phyloP scores from a whole-genome alignment of 1,140 invertebrate genomes.

The Macrotrachela quadricornifera region DNA sequence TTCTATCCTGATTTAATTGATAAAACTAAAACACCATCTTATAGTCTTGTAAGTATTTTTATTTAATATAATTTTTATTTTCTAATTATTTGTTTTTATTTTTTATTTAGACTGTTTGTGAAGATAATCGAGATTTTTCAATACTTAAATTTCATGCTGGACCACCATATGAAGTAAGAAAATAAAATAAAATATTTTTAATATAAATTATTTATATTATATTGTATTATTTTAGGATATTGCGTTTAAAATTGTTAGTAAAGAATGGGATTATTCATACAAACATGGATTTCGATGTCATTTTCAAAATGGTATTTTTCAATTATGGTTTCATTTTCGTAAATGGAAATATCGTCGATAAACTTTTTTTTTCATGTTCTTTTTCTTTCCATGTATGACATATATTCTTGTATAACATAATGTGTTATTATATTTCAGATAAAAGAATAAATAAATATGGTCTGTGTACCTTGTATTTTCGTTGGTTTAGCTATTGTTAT shows the following conservation, averaged over 20 bases:
- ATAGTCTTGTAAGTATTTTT: conserved; percentile 42
- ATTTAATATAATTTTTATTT: not conserved
- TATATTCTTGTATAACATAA: too few species aligned
- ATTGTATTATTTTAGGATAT: conserved; percentile 50
- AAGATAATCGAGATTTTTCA: conserved; percentile 80
- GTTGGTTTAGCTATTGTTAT: too few species aligned
- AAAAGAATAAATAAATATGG: too few species aligned
- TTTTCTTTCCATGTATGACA: too few species aligned
- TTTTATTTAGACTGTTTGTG: conserved; percentile 52
- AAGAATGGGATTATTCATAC: conserved; percentile 98
- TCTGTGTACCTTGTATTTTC: too few species aligned
- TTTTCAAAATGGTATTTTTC: conserved; percentile 97
- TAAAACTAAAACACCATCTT: conserved; percentile 73
- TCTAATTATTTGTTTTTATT: not conserved
- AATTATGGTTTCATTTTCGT: conserved; percentile 98
- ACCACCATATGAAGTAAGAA: conserved; percentile 65
- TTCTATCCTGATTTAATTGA: conserved; percentile 98
- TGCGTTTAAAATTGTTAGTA: conserved; percentile 94
- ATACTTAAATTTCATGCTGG: conserved; percentile 81
- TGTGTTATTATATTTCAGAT: too few species aligned
- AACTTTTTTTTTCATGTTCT: conserved; percentile 10
- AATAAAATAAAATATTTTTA: too few species aligned
- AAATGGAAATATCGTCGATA: conserved; percentile 80
- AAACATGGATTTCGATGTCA: conserved; percentile 91
- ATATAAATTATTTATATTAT: not conserved